Conservation (phyloP, 2,113 vertebrate species). For the Tetrax tetrax region DNA sequence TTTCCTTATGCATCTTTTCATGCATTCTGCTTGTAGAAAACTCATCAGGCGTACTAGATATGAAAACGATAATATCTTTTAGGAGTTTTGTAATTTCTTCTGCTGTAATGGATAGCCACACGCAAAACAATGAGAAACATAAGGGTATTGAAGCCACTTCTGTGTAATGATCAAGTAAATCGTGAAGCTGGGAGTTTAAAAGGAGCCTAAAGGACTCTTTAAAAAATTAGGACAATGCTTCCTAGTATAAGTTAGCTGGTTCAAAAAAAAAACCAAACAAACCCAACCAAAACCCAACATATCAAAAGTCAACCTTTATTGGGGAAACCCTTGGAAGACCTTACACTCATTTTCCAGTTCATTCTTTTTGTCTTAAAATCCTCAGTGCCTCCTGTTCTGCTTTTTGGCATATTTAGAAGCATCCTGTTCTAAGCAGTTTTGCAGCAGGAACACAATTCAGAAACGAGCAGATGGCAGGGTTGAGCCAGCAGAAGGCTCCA, state of each 20-base stretch:
- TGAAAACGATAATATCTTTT: background rate
- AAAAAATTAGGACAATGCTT: background rate
- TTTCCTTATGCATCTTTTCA: background rate
- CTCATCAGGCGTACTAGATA: background rate
- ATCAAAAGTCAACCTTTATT: background rate
- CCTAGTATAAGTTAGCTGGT: background rate
- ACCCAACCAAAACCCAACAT: background rate
- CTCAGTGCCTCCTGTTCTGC: background rate
- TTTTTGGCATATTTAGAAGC: background rate
- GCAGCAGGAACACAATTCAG: background rate
- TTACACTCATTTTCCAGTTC: background rate
- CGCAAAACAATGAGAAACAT: slow-evolving; percentile 5
- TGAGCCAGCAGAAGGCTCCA: background rate
- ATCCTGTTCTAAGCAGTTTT: background rate
- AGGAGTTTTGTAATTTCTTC: background rate
- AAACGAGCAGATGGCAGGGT: background rate
- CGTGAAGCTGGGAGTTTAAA: background rate
- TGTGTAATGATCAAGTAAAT: background rate
- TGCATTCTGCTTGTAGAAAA: background rate
- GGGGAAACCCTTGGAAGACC: background rate
- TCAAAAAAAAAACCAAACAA: background rate
- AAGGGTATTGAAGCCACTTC: background rate
- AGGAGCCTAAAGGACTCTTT: background rate
- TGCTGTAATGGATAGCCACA: background rate
- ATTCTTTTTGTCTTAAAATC: background rate